These are phyloP conservation scores for Halictus rubicundus DNA, from an alignment of 1,140 invertebrate species.

Conservation along the genomic window DNA sequence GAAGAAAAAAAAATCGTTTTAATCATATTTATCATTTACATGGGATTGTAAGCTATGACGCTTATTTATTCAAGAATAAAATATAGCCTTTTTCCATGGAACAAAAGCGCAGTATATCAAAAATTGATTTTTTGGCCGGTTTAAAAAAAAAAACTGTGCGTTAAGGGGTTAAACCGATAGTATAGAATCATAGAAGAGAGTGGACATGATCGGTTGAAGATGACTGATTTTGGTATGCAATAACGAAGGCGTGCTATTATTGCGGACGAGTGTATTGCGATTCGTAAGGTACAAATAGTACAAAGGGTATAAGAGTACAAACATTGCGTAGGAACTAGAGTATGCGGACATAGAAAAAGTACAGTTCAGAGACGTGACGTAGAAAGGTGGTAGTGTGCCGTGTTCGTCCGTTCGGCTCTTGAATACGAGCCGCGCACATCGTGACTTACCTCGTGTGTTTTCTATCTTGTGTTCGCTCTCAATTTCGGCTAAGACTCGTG, in stretches of 20 bases:
- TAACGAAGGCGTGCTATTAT: constrained; percentile 63
- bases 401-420: constrained; percentile 29
- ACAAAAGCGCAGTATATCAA: too few relatives aligned
- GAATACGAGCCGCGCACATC: constrained; percentile 50
- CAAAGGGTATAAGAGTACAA: constrained; percentile 81
- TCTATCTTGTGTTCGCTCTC: constrained; percentile 32
- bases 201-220: too few relatives aligned
- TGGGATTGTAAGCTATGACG: too few relatives aligned
- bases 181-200: too few relatives aligned
- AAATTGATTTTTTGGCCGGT: too few relatives aligned
- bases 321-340: constrained; percentile 80
- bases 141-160: too few relatives aligned
- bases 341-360: constrained; percentile 80
- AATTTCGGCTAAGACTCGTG: constrained; percentile 45
- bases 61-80: too few relatives aligned
- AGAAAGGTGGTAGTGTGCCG: constrained; percentile 33
- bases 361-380: constrained; percentile 74
- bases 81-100: too few relatives aligned
- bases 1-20: too few relatives aligned
- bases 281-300: constrained; percentile 80
- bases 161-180: too few relatives aligned
- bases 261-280: constrained; percentile 80
- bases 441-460: constrained; percentile 41
- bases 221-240: not conserved
- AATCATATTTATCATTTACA: too few relatives aligned